Conservation (phyloP, 2,888 invertebrate species). For the Melanostoma scalare region DNA sequence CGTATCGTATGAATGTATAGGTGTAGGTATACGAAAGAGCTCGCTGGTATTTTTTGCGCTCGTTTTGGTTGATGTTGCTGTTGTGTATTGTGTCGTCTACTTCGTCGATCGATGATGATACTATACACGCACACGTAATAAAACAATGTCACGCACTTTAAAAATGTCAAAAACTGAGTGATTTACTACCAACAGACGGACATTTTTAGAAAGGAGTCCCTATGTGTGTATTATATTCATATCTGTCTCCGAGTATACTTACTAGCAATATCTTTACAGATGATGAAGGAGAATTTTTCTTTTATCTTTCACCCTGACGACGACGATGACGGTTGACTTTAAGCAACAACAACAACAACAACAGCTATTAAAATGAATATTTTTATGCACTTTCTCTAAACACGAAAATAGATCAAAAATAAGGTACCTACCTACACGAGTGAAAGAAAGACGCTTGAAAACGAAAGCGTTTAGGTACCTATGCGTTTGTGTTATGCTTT, state of each 20-base stretch:
- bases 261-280: constrained; percentile 38
- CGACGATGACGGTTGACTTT: constrained; percentile 9
- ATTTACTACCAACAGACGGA: constrained; percentile 79
- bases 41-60: constrained; percentile 37
- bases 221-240: constrained; percentile 67
- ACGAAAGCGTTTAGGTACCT: no score
- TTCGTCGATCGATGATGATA: constrained; percentile 71
- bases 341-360: not conserved
- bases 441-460: not conserved
- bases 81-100: constrained; percentile 38
- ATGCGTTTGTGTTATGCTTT: no score
- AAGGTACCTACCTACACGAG: not conserved
- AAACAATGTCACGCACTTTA: constrained; percentile 82
- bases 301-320: constrained; percentile 22
- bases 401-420: constrained; percentile 67
- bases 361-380: constrained; percentile 9
- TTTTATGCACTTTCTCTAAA: constrained; percentile 66
- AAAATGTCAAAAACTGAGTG: constrained; percentile 82
- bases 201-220: constrained; percentile 72
- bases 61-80: constrained; percentile 8
- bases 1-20: not conserved
- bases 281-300: constrained; percentile 54
- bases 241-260: constrained; percentile 61
- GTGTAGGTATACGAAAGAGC: not conserved
- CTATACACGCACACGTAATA: constrained; percentile 78